Conservation (phyloP, 2,888 invertebrate genomes). For the Carterocephalus palaemon region DNA sequence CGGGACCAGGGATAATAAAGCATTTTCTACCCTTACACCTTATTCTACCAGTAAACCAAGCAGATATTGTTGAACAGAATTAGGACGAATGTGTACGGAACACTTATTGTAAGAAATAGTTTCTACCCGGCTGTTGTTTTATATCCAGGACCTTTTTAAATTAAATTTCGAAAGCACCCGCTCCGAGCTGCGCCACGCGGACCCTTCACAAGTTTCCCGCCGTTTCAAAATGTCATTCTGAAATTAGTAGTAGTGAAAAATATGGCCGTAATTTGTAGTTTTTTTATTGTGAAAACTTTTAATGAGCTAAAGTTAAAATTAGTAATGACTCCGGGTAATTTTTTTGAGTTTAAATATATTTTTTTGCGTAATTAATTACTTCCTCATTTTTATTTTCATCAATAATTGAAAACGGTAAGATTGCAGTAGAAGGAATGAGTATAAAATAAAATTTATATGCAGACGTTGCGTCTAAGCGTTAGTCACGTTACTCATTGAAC, state of each 20-base stretch:
- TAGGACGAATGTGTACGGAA: too few species aligned
- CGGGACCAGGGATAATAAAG: too few species aligned
- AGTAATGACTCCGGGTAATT: not conserved
- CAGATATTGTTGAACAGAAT: too few species aligned
- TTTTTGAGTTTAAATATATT: not conserved
- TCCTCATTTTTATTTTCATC: too few species aligned
- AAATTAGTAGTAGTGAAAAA: not conserved
- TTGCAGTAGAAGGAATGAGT: too few species aligned
- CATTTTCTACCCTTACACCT: too few species aligned
- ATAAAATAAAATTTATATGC: too few species aligned
- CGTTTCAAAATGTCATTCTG: conserved; percentile 11
- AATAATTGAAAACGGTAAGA: too few species aligned
- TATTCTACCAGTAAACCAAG: too few species aligned
- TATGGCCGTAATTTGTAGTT: conserved; percentile 1
- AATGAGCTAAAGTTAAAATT: conserved; percentile 15
- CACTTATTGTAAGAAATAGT: not conserved
- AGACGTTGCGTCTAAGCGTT: too few species aligned
- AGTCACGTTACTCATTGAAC: not conserved
- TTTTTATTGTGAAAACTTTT: conserved; percentile 17
- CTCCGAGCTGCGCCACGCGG: conserved; percentile 7
- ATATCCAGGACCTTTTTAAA: conserved; percentile 12
- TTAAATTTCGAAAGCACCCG: conserved; percentile 14
- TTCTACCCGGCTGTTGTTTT: not conserved
- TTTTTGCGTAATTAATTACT: too few species aligned
- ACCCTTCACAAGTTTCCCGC: conserved; percentile 14